phyloP scores from a whole-genome alignment of 2,888 invertebrate genomes.

The Conchocele bisecta region DNA sequence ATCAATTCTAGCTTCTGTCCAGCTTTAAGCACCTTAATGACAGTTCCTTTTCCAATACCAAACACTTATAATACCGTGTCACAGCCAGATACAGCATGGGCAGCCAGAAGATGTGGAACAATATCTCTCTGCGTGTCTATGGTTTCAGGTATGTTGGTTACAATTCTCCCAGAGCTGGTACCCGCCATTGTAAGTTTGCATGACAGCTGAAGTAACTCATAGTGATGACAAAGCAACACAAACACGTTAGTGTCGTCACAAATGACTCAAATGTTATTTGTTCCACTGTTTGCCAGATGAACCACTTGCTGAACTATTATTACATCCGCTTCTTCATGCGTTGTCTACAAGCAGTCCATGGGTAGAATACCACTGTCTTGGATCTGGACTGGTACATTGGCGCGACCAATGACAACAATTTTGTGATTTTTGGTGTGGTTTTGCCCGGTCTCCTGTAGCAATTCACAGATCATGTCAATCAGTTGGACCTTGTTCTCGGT shows the following conservation, averaged over 20 bases:
- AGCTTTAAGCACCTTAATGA: slow-evolving; percentile 1
- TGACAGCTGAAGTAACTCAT: not conserved
- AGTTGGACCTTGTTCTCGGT: slow-evolving; percentile 49
- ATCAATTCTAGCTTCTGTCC: not conserved
- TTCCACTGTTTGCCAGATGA: not conserved
- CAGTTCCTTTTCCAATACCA: slow-evolving; percentile 25
- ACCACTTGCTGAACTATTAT: slow-evolving; percentile 47
- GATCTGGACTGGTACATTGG: not conserved
- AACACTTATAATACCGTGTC: slow-evolving; percentile 21
- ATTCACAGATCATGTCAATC: slow-evolving; percentile 46
- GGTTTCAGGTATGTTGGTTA: slow-evolving; percentile 8
- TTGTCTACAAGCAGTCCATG: slow-evolving; percentile 41
- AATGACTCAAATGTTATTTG: slow-evolving; percentile 6
- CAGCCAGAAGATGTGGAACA: slow-evolving; percentile 7
- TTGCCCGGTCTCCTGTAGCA: slow-evolving; percentile 7
- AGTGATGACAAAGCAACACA: slow-evolving; percentile 21
- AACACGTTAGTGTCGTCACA: slow-evolving; percentile 43
- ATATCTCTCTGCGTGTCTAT: slow-evolving; percentile 6
- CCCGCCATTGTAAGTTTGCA: slow-evolving; percentile 22
- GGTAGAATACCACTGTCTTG: slow-evolving; percentile 1
- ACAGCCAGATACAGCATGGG: slow-evolving; percentile 35
- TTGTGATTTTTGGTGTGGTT: too few relatives aligned
- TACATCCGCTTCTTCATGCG: slow-evolving; percentile 54
- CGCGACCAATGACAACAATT: not conserved
- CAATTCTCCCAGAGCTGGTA: not conserved